Evolutionary conservation across 2,113 vertebrate genomes (phyloP).

Genomic region (Atractosteus spatula): DNA sequence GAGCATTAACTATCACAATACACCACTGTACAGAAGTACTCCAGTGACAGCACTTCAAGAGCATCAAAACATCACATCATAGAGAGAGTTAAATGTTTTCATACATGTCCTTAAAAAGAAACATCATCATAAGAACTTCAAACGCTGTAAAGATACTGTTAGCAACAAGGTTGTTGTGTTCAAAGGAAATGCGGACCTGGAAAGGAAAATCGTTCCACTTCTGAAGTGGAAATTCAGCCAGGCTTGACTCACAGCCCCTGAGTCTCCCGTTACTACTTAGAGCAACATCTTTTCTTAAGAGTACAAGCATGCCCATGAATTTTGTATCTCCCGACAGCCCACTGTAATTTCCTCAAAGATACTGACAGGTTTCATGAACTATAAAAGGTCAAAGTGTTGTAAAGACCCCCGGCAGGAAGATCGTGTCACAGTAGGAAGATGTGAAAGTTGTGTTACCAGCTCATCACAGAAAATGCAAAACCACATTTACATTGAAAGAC

Average conservation of each 20-base stretch:
- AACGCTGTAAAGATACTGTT: background rate
- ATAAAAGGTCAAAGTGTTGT: slow-evolving; percentile 27
- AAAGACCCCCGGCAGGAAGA: background rate
- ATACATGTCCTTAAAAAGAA: slow-evolving; percentile 7
- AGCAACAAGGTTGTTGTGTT: slow-evolving; percentile 17
- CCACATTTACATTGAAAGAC: too few relatives aligned
- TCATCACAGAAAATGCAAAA: background rate
- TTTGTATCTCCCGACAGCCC: slow-evolving; percentile 47
- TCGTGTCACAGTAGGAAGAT: too few relatives aligned
- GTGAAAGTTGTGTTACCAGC: too few relatives aligned
- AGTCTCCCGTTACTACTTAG: slow-evolving; percentile 43
- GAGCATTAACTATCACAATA: too few relatives aligned
- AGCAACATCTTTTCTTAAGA: slow-evolving; percentile 31
- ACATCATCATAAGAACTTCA: slow-evolving; percentile 27
- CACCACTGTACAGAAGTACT: too few relatives aligned
- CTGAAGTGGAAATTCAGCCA: slow-evolving; percentile 42
- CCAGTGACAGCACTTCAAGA: too few relatives aligned
- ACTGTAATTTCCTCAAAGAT: slow-evolving; percentile 41
- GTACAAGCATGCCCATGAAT: slow-evolving; percentile 40
- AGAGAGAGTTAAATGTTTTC: slow-evolving; percentile 3
- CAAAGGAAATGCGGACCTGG: slow-evolving; percentile 19
- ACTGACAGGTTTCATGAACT: slow-evolving; percentile 24
- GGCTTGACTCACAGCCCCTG: slow-evolving; percentile 26
- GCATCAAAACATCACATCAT: too few relatives aligned
- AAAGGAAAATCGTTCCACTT: slow-evolving; percentile 26